Evolutionary conservation across 2,888 invertebrate genomes (phyloP).

Genomic region (Eupithecia subfuscata): DNA sequence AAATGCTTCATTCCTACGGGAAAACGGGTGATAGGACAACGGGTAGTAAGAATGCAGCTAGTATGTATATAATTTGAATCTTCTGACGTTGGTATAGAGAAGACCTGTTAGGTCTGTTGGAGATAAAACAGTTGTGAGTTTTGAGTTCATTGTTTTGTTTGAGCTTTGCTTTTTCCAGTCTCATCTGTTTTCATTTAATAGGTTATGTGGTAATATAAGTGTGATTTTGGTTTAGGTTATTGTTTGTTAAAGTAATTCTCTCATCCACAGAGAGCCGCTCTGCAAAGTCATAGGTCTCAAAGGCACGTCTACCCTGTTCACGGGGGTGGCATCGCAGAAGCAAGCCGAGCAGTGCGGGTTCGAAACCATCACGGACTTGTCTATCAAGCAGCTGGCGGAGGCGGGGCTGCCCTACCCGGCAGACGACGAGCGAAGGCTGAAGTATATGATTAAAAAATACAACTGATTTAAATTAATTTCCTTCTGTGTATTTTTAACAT

Average conservation of each 20-base stretch:
- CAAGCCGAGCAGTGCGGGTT: constrained; percentile 62
- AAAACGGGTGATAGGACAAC: no score
- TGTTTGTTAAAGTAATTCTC: not conserved
- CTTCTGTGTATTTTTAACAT: no score
- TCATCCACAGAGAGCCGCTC: constrained; percentile 57
- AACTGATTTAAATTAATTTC: not conserved
- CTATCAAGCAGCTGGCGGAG: constrained; percentile 60
- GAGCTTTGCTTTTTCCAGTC: no score
- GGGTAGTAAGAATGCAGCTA: no score
- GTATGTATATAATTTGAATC: no score
- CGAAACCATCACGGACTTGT: constrained; percentile 49
- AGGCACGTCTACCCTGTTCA: constrained; percentile 68
- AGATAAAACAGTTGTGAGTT: no score
- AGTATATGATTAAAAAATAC: constrained; percentile 65
- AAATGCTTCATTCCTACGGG: no score
- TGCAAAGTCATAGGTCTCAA: constrained; percentile 55
- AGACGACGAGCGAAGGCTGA: constrained; percentile 57
- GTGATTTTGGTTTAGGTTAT: not conserved
- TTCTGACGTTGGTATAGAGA: no score
- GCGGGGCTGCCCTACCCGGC: constrained; percentile 60
- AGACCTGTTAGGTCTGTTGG: no score
- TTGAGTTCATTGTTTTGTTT: no score
- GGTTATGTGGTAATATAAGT: not conserved
- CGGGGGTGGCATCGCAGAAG: constrained; percentile 66
- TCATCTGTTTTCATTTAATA: not conserved